A percentile compares a stretch with the other conserved stretches of the same genome.
Evolutionary conservation across 2,888 invertebrate species (phyloP).

Genomic region (Listrodromus nycthemerus): DNA sequence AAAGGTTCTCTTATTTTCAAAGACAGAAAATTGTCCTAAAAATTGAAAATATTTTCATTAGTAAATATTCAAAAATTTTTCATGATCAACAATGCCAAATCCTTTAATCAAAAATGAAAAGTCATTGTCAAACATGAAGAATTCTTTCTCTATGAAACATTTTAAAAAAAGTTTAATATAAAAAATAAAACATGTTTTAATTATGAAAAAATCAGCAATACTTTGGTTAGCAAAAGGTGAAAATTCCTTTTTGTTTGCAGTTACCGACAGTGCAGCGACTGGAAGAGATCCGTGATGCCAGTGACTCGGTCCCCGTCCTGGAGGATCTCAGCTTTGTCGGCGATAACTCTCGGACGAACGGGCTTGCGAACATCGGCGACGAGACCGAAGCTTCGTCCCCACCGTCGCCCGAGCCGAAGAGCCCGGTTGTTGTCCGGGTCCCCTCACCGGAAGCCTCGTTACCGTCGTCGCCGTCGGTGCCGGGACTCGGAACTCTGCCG

Average conservation of each 20-base stretch:
- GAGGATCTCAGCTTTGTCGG: background rate
- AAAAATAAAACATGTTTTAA: background rate
- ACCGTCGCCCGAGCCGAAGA: slow-evolving; percentile 18
- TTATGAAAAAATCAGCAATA: background rate
- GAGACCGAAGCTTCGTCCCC: slow-evolving; percentile 39
- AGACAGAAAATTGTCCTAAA: too few relatives aligned
- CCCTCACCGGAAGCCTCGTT: slow-evolving; percentile 22
- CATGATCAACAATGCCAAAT: too few relatives aligned
- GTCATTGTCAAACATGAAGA: too few relatives aligned
- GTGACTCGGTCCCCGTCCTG: slow-evolving; percentile 25
- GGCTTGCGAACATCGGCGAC: background rate
- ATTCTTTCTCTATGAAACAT: too few relatives aligned
- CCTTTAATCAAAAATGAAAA: too few relatives aligned
- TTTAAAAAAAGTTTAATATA: too few relatives aligned
- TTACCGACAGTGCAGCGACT: slow-evolving; percentile 40
- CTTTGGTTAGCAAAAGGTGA: background rate
- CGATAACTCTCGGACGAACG: background rate
- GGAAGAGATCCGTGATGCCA: slow-evolving; percentile 45
- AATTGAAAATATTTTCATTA: too few relatives aligned
- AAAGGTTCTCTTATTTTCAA: too few relatives aligned
- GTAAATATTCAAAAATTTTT: too few relatives aligned
- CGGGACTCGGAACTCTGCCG: slow-evolving; percentile 68
- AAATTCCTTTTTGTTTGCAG: slow-evolving; percentile 16
- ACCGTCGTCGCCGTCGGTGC: slow-evolving; percentile 49
- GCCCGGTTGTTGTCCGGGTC: slow-evolving; percentile 28